These are phyloP conservation scores for Myxocyprinus asiaticus DNA, from an alignment of 2,113 vertebrate species.

Conservation along the genomic window DNA sequence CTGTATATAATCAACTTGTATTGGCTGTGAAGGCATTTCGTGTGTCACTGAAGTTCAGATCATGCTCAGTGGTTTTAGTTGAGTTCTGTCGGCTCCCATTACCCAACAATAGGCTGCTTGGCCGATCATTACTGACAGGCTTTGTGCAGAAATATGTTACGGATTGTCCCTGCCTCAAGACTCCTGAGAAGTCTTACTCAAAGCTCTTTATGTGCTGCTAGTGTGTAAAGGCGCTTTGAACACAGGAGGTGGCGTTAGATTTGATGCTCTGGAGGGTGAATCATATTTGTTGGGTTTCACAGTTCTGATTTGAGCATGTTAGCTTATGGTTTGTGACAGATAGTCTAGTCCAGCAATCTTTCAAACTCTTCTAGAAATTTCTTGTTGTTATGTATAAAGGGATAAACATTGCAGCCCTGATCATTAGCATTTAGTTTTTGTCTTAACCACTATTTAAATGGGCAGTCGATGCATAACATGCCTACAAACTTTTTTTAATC, in stretches of 20 bases:
- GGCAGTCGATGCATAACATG: no score
- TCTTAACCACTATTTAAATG: no score
- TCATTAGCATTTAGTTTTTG: no score
- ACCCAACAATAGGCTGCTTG: conserved; percentile 16
- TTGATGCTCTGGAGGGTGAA: conserved; percentile 43
- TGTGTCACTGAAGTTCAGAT: conserved; percentile 24
- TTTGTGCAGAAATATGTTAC: conserved; percentile 39
- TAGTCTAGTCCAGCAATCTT: not conserved
- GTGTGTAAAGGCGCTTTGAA: conserved; percentile 36
- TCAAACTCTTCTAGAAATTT: no score
- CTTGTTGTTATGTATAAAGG: no score
- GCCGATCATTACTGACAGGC: conserved; percentile 44
- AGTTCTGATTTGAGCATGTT: conserved; percentile 23
- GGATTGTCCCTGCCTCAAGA: conserved; percentile 13
- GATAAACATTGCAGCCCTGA: no score
- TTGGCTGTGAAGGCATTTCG: conserved; percentile 6
- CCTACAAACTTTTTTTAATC: no score
- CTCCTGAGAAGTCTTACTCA: conserved; percentile 9
- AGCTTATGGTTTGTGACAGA: not conserved
- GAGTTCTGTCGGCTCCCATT: conserved; percentile 49
- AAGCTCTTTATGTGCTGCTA: conserved; percentile 41
- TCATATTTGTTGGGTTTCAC: conserved; percentile 47
- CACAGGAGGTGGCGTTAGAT: conserved; percentile 39
- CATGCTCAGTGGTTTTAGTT: conserved; percentile 29
- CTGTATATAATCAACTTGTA: no score